Evolutionary conservation across 37 sponge, comb jelly and placozoan genomes (phyloP).

Genomic region (Halichondria panicea): DNA sequence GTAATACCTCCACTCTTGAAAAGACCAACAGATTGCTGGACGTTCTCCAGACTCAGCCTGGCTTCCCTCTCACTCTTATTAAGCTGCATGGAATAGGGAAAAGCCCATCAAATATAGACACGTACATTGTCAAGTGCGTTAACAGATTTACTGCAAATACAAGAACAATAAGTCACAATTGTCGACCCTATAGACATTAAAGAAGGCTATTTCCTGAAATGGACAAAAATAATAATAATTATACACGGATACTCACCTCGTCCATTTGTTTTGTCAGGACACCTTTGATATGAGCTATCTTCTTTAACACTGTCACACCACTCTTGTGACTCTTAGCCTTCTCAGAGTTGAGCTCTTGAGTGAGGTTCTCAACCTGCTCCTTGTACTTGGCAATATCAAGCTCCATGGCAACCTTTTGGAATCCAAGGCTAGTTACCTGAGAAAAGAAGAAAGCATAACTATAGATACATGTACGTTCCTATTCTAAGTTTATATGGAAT

Average conservation of each 20-base stretch:
- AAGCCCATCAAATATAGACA: neutral
- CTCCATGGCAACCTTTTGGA: neutral
- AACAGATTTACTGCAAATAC: neutral
- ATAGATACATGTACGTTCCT: neutral
- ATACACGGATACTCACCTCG: slow-evolving; percentile 21
- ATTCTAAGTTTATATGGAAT: no score
- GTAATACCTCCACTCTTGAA: slow-evolving; percentile 22
- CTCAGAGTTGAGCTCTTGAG: slow-evolving; percentile 5
- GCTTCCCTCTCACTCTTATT: slow-evolving; percentile 16
- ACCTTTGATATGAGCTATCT: slow-evolving; percentile 3
- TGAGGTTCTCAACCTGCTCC: neutral
- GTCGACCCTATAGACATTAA: neutral
- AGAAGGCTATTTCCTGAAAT: neutral
- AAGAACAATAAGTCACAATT: no score
- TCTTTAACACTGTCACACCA: slow-evolving; percentile 1
- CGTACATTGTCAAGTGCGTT: neutral
- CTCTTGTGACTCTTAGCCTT: neutral
- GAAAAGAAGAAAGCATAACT: neutral
- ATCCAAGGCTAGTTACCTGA: slow-evolving; percentile 16
- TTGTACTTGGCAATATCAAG: neutral
- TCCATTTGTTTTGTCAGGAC: slow-evolving; percentile 28
- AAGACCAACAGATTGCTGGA: slow-evolving; percentile 23
- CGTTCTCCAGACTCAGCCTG: slow-evolving; percentile 14
- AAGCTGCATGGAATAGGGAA: neutral
- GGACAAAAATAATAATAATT: neutral